Evolutionary conservation across 92 coral and sea anemone species (phyloP).

Genomic region (Palythoa heliodiscus): DNA sequence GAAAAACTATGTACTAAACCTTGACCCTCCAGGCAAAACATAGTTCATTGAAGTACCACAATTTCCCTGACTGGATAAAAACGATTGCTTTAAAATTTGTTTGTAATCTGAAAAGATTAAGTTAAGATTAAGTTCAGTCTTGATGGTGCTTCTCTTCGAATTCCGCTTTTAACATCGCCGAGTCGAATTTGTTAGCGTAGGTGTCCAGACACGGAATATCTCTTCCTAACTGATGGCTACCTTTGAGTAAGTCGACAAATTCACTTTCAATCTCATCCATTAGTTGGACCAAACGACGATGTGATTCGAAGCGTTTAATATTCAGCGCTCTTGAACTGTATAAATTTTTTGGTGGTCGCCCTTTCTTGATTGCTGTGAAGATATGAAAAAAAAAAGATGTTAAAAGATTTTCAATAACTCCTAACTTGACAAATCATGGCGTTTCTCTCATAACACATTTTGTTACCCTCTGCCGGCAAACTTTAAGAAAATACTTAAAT

Average conservation of each 20-base stretch:
- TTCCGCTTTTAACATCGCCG: not conserved
- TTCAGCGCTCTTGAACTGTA: not conserved
- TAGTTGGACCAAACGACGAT: not conserved
- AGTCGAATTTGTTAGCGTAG: not conserved
- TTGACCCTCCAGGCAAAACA: not conserved
- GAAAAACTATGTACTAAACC: not conserved
- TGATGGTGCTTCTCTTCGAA: not conserved
- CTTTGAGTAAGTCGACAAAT: not conserved
- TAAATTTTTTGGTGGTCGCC: conserved; percentile 13
- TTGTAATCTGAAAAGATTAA: not conserved
- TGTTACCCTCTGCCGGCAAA: too few relatives aligned
- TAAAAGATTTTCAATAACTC: not conserved
- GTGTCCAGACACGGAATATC: not conserved
- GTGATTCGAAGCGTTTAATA: not conserved
- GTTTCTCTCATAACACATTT: too few relatives aligned
- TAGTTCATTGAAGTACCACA: not conserved
- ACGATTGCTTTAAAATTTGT: not conserved
- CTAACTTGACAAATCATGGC: too few relatives aligned
- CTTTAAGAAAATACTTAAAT: too few relatives aligned
- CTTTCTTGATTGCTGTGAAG: conserved; percentile 9
- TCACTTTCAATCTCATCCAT: conserved; percentile 19
- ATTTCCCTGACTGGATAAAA: not conserved
- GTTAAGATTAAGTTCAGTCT: not conserved
- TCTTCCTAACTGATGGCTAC: not conserved
- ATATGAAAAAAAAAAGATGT: not conserved